Base-by-base conservation (phyloP, 2,113 vertebrate genomes). In the Corythornis madagascariensis region DNA sequence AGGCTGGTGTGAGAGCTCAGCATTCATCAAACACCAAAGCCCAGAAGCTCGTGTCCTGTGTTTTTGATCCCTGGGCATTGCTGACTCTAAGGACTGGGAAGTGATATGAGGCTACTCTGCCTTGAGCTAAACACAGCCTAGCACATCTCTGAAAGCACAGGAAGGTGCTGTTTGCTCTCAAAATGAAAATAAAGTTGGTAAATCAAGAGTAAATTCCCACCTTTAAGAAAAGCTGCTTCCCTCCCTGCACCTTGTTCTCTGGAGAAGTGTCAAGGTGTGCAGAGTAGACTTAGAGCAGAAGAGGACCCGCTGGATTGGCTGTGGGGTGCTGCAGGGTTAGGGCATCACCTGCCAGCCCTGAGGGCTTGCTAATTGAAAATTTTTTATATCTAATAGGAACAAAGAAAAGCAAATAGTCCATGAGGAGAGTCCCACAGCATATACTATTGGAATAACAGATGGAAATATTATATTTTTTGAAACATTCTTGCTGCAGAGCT, bases 401-500 rank as follows among this genome's bases (percentile, higher is more conserved):
- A 90, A 95, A 96, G 91, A 94, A 95, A 96, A 95, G 66, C 92
- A 97, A 97, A 94, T 80, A 77, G 89, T 78, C 93, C 50, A 38
- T 57, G 84, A 96, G 96, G 93, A 93, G 91, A 97, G 86, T 96
- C 96, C 94, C 95, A 91, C 65, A 75, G 92, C 94, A 91, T 82
- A 96, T 88, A 94, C 91, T 95, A 95, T 96, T 96, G 96, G 93
- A 98, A 97, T 97, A 97, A 97, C 97, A 98, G 96, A 97, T 97
- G 97, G 97, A 97, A 97, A 97, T 97, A 97, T 96, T 93, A 89
- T 88, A 94, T 97, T 97, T 97, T 88, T 97, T 92, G 75, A 98
- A 97, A 91, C 96, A 96, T 97, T 97, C 96, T 97, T 97, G 95
- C 94, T 94, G 79, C 92, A 94, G 93, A 92, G 92, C 92, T 16